A percentile compares a stretch with the other conserved stretches of the same genome.
These are phyloP conservation scores for Chrysolina haemoptera DNA, from an alignment of 2,888 invertebrate genomes.

Conservation along the genomic window DNA sequence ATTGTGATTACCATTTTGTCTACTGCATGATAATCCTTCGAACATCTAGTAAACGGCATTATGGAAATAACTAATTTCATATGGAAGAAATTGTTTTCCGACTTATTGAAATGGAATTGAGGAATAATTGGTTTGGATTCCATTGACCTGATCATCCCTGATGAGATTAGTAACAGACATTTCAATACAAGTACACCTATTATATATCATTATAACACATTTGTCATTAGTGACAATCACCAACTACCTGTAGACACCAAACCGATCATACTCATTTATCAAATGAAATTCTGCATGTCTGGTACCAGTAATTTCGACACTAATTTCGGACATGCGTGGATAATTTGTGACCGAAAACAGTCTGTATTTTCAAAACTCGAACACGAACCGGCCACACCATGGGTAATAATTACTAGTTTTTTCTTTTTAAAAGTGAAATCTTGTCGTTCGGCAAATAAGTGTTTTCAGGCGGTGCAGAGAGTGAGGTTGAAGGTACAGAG, in stretches of 20 bases:
- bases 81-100: no score
- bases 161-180: no score
- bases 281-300: not conserved
- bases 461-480: not conserved
- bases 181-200: no score
- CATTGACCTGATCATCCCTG: no score
- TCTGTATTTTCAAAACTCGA: not conserved
- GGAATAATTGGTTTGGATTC: no score
- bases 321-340: slow-evolving; percentile 1
- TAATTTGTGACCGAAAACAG: slow-evolving; percentile 1
- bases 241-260: not conserved
- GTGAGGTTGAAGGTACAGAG: not conserved
- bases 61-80: no score
- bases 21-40: no score
- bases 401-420: slow-evolving; percentile 12
- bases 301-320: slow-evolving; percentile 2
- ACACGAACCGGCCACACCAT: not conserved
- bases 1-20: no score
- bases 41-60: no score
- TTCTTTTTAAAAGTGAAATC: slow-evolving; percentile 8
- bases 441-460: slow-evolving; percentile 3
- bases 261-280: not conserved
- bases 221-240: not conserved
- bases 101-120: no score
- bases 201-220: not conserved